Conservation (phyloP, 2,888 invertebrate genomes). For the Hirtodrosophila histrioides region DNA sequence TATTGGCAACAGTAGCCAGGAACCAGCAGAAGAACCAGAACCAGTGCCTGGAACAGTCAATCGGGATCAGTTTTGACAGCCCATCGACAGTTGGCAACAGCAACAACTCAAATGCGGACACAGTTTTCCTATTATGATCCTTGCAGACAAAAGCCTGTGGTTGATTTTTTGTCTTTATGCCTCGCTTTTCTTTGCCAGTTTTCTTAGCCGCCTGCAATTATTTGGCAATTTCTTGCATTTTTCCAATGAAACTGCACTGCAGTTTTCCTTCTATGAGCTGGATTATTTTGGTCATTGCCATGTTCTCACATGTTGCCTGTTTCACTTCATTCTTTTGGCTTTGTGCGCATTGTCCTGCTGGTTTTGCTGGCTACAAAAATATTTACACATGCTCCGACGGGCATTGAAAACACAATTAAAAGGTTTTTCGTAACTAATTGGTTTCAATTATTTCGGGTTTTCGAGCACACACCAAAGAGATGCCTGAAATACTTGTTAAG, state of each 20-base stretch:
- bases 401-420: constrained; percentile 76
- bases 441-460: constrained; percentile 77
- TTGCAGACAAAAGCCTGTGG: constrained; percentile 59
- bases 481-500: constrained; percentile 36
- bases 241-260: constrained; percentile 55
- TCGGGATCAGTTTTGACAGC: constrained; percentile 67
- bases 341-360: constrained; percentile 46
- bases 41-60: constrained; percentile 9
- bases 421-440: constrained; percentile 80
- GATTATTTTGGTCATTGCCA: constrained; percentile 79
- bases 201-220: constrained; percentile 62
- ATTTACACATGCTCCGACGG: constrained; percentile 68
- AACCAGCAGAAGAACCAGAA: background rate
- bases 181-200: constrained; percentile 45
- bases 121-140: constrained; percentile 26
- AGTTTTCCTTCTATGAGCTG: constrained; percentile 38
- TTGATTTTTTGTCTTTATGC: constrained; percentile 72
- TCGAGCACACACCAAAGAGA: constrained; percentile 62
- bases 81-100: constrained; percentile 61
- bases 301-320: constrained; percentile 70
- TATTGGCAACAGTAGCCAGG: constrained; percentile 51
- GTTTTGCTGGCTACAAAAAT: constrained; percentile 65
- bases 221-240: constrained; percentile 67
- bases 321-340: constrained; percentile 19
- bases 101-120: constrained; percentile 22